Percentiles rank a stretch among this genome's conserved stretches.
These are phyloP conservation scores for Leptopilina myrica DNA, from an alignment of 2,888 invertebrate genomes.

Conservation along the genomic window DNA sequence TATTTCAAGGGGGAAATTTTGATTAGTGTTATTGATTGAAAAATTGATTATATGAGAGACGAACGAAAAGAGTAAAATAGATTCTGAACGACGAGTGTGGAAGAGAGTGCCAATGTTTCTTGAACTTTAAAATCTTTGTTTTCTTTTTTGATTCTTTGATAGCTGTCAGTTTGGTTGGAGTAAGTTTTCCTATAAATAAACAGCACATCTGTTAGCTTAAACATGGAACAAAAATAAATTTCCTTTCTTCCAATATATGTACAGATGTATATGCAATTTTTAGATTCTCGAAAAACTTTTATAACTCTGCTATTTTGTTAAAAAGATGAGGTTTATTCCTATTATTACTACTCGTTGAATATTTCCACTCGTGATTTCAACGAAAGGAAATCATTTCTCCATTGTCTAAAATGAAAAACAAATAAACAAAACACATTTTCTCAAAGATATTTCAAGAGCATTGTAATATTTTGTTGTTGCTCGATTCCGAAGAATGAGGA, in stretches of 20 bases:
- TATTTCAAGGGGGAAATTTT: too few relatives aligned
- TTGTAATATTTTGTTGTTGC: too few relatives aligned
- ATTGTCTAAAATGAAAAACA: neutral
- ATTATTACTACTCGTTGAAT: too few relatives aligned
- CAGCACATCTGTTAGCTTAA: constrained; percentile 27
- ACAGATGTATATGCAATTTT: neutral
- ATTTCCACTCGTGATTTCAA: too few relatives aligned
- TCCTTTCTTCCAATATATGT: constrained; percentile 20
- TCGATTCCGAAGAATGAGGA: too few relatives aligned
- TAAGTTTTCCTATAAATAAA: constrained; percentile 44
- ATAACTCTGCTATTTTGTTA: too few relatives aligned
- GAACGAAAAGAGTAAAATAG: neutral
- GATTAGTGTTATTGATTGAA: too few relatives aligned
- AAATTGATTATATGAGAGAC: neutral
- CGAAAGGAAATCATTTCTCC: too few relatives aligned
- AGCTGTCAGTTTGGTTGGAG: constrained; percentile 42
- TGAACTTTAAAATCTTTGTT: neutral
- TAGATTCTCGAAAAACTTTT: neutral
- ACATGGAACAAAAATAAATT: constrained; percentile 42
- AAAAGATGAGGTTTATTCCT: too few relatives aligned
- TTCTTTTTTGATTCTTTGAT: constrained; percentile 43
- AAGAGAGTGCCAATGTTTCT: constrained; percentile 23
- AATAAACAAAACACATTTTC: neutral
- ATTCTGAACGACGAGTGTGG: neutral
- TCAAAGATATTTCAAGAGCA: too few relatives aligned